Conservation (phyloP, 2,113 vertebrate species). For the Willisornis vidua region DNA sequence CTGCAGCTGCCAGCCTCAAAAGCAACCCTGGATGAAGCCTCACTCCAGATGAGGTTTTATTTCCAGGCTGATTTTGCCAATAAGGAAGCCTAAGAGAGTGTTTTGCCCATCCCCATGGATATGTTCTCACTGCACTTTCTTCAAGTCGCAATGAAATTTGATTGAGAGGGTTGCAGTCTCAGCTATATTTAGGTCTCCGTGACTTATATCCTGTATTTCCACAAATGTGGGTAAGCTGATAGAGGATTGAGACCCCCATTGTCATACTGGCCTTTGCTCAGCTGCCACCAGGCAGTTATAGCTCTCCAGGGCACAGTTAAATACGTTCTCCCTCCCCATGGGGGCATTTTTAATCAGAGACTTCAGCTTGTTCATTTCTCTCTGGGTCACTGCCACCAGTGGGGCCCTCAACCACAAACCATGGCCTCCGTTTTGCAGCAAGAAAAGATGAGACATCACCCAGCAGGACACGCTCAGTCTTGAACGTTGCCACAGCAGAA, state of each 20-base stretch:
- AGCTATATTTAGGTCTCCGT: background rate
- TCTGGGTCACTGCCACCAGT: background rate
- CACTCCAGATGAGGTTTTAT: background rate
- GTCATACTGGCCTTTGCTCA: background rate
- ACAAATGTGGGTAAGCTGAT: background rate
- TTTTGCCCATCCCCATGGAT: background rate
- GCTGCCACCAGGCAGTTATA: background rate
- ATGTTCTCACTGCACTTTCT: background rate
- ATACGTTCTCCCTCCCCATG: background rate
- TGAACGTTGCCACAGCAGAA: background rate
- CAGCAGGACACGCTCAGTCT: background rate
- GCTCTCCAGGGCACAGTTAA: background rate
- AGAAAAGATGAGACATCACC: background rate
- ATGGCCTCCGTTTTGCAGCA: accelerated
- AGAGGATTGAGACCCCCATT: background rate
- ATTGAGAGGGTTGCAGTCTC: background rate
- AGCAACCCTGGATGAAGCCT: background rate
- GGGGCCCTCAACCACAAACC: background rate
- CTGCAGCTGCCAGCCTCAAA: background rate
- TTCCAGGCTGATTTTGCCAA: background rate
- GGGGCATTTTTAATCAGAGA: slow-evolving; percentile 1
- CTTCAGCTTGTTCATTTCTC: background rate
- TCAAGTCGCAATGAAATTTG: background rate
- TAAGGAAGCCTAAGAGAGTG: background rate
- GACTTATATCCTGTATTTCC: background rate